phyloP scores from a whole-genome alignment of 2,888 invertebrate genomes.

The Trissolcus japonicus region DNA sequence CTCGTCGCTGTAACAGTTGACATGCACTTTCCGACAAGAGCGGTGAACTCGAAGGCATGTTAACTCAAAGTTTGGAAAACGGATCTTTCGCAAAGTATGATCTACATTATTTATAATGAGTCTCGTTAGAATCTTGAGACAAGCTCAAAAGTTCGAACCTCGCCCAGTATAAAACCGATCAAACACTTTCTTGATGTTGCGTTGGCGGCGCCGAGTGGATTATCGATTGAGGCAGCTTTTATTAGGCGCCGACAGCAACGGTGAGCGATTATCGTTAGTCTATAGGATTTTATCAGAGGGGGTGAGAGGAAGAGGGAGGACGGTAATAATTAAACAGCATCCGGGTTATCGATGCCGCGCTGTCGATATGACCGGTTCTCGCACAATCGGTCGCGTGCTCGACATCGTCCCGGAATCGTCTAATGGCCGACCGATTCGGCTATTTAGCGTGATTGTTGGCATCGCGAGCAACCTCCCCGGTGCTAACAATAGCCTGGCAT shows the following conservation, averaged over 20 bases:
- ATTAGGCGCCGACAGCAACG: conserved; percentile 46
- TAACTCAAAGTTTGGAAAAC: conserved; percentile 28
- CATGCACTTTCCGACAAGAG: conserved; percentile 5
- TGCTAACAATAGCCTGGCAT: conserved; percentile 41
- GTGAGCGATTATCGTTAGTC: conserved; percentile 54
- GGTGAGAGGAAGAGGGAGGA: background rate
- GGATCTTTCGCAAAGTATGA: conserved; percentile 23
- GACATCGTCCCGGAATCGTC: conserved; percentile 44
- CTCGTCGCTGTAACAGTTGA: background rate
- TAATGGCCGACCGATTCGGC: conserved; percentile 47
- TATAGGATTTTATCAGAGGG: conserved; percentile 41
- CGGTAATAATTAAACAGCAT: conserved; percentile 52
- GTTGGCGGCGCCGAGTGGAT: conserved; percentile 26
- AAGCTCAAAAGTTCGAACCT: conserved; percentile 33
- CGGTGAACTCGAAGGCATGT: background rate
- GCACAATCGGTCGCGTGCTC: conserved; percentile 41
- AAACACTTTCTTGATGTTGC: conserved; percentile 33
- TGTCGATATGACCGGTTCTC: conserved; percentile 24
- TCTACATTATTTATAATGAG: conserved; percentile 42
- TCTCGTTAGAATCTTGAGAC: conserved; percentile 38
- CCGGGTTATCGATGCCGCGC: conserved; percentile 41
- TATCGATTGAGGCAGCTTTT: conserved; percentile 51
- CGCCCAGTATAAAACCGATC: conserved; percentile 41
- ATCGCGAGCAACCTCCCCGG: conserved; percentile 34
- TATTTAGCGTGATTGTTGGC: conserved; percentile 56